Evolutionary conservation across 2,888 invertebrate genomes (phyloP), one percentile per base, ranked within the genome.

Genomic region (Thera britannica): DNA sequence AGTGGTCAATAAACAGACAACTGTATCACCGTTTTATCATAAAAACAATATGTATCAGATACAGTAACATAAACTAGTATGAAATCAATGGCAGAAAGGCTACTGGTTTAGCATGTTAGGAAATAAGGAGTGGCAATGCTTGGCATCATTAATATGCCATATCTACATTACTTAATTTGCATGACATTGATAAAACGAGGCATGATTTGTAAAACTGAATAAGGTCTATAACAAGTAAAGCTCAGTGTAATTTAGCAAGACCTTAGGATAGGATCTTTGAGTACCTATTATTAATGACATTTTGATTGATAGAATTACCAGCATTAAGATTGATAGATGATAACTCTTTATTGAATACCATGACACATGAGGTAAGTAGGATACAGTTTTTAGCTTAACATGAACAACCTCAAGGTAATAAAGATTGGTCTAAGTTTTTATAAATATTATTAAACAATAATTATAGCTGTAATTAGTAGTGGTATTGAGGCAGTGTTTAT

Each of bases 121-220:
- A 67, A 67, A 63, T 58, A 64, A 58, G 60, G 58, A 60, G 63
- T 60, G 60, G 11, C 56, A 65, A 57, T 57, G 12, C 23, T 44
- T 3, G 5, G 23, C 55, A 61, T 54, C 61, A 56, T 46, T 54
- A 62, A 44, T 58, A 44, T 58, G 23, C 8, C 51, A 11, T 68
- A 64, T 64, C 58, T 58, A 52, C 64, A 60, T 56, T 57, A 67
- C 66, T 62, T 62, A 66, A 59, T 66, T 62, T 62, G 65, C 58
- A 67, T 65, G 67, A 62, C 64, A 44, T 56, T 68, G 58, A 62
- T 54, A 70, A 62, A 69, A 46, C 8, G 56, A 49, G n/a, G 23
- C 55, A 41, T 57, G 62, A 63, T 60, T 59, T 35, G 46, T 38
- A 23, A 9, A 61, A 62, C 56, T 34, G 62, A 65, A n/a, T 54